Conservation (phyloP, 92 coral and sea anemone species). For the Micromussa lordhowensis region DNA sequence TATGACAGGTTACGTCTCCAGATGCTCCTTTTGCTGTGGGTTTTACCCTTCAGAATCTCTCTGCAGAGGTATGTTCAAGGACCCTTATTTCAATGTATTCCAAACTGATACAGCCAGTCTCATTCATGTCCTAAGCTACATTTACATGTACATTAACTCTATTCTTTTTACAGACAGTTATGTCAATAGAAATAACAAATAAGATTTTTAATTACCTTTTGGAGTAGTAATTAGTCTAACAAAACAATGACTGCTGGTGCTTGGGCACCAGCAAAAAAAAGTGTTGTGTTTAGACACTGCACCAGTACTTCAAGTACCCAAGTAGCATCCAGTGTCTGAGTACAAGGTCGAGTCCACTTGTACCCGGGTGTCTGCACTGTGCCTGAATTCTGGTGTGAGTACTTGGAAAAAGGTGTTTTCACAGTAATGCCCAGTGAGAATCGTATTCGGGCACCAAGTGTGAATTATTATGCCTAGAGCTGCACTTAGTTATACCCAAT, state of each 20-base stretch:
- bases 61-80: constrained; percentile 83
- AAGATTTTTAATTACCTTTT: background rate
- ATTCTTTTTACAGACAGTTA: too few species aligned
- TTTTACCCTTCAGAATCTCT: constrained; percentile 82
- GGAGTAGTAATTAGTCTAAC: too few species aligned
- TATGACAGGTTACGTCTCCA: constrained; percentile 78
- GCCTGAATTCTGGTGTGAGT: too few species aligned
- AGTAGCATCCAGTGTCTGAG: too few species aligned
- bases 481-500: background rate
- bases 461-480: too few species aligned
- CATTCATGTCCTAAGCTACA: background rate
- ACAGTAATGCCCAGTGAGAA: too few species aligned
- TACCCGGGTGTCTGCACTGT: too few species aligned
- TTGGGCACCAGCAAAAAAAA: background rate
- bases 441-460: too few species aligned
- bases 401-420: too few species aligned
- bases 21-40: constrained; percentile 88
- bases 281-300: too few species aligned
- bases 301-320: too few species aligned
- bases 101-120: background rate
- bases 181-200: background rate
- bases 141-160: background rate
- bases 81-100: background rate
- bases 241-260: background rate
- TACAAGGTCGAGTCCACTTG: too few species aligned